A percentile compares a stretch with the other conserved stretches of the same genome.
Conservation (phyloP, 2,113 vertebrate species). For the Pitta sordida region DNA sequence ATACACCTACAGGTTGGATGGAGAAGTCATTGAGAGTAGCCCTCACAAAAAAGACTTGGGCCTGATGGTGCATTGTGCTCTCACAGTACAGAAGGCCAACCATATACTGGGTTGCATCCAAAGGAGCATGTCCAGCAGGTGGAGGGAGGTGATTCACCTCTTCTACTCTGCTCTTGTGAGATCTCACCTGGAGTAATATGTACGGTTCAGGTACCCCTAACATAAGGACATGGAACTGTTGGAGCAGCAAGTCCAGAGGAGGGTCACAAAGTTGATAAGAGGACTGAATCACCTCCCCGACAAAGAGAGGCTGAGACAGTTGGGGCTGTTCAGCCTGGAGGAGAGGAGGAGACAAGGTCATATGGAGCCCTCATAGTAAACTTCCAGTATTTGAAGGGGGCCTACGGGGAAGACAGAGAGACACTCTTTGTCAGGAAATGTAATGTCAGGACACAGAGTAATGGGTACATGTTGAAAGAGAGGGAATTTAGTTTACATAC, state of each 20-base stretch:
- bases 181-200: neutral
- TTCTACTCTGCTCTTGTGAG: neutral
- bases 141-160: neutral
- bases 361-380: neutral
- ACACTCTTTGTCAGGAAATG: neutral
- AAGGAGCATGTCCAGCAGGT: neutral
- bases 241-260: neutral
- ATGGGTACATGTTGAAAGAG: neutral
- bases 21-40: neutral
- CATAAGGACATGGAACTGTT: neutral
- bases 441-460: neutral
- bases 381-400: neutral
- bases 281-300: neutral
- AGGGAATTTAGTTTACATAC: neutral
- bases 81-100: neutral
- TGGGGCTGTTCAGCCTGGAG: neutral
- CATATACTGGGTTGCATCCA: neutral
- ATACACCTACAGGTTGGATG: neutral
- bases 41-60: neutral
- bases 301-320: neutral
- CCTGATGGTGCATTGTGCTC: accelerated
- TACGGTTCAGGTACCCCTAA: neutral
- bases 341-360: neutral
- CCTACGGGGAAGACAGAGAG: neutral
- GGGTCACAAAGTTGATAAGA: neutral